Percentiles rank a stretch among this genome's conserved stretches.
phyloP scores from a whole-genome alignment of 2,797 vertebrate species.

The Propithecus perrieri region DNA sequence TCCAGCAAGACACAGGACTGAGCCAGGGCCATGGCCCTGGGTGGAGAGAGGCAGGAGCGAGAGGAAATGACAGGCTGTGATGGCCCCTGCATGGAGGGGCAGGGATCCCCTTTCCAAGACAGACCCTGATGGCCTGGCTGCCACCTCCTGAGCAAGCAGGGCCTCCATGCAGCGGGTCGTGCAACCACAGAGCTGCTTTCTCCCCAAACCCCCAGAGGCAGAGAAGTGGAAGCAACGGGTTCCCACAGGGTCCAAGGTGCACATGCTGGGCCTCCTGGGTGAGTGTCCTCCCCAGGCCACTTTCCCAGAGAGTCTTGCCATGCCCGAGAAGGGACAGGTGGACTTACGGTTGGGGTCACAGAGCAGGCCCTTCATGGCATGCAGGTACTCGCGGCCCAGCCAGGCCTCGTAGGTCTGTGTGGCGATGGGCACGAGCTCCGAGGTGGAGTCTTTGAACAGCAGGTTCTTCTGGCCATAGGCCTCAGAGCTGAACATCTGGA shows the following conservation, averaged over 20 bases:
- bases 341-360: constrained; percentile 89
- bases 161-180: neutral
- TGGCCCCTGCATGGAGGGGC: neutral
- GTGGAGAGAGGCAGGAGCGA: neutral
- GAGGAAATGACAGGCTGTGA: neutral
- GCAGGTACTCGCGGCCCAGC: constrained; percentile 90
- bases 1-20: neutral
- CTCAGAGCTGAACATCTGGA: constrained; percentile 91
- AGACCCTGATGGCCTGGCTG: neutral
- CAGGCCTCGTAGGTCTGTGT: constrained; percentile 89
- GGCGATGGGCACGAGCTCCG: constrained; percentile 85
- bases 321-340: rapidly evolving
- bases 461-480: constrained; percentile 86
- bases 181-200: neutral
- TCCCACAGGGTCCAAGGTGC: neutral
- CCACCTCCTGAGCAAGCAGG: neutral
- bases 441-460: constrained; percentile 91
- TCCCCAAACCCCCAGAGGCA: neutral
- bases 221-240: neutral
- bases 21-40: neutral
- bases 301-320: neutral
- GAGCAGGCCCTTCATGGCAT: constrained; percentile 89
- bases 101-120: neutral
- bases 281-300: neutral
- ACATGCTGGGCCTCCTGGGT: rapidly evolving